These are phyloP conservation scores for Ormyrus labotus DNA, from an alignment of 2,888 invertebrate species.

Conservation along the genomic window DNA sequence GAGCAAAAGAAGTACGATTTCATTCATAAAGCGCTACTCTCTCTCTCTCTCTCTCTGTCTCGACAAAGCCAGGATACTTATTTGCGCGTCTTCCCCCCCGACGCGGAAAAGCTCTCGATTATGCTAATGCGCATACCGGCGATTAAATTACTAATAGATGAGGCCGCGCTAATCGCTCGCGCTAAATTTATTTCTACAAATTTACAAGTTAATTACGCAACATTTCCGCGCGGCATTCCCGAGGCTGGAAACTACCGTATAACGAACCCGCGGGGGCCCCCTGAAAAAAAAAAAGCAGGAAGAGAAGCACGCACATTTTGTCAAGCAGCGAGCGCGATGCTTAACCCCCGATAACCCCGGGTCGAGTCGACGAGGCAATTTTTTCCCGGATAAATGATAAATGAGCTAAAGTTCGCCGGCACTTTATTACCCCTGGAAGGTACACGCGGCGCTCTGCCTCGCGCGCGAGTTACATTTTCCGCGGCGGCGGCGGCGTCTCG, in stretches of 20 bases:
- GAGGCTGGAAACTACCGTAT: no score
- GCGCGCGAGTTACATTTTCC: constrained; percentile 27
- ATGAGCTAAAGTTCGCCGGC: constrained; percentile 35
- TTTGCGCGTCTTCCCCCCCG: not conserved
- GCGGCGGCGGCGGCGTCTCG: no score
- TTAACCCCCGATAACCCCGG: constrained; percentile 19
- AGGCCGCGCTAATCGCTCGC: not conserved
- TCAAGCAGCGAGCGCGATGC: constrained; percentile 5
- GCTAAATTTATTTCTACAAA: not conserved
- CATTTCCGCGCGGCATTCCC: not conserved
- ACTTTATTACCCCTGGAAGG: constrained; percentile 26
- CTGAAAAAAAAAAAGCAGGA: not conserved
- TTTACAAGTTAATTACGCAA: constrained; percentile 25
- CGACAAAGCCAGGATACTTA: not conserved
- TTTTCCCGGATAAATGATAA: constrained; percentile 47
- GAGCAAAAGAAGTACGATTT: not conserved
- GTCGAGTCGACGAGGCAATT: constrained; percentile 1
- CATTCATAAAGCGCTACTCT: not conserved
- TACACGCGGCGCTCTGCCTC: not conserved
- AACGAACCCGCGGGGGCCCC: no score
- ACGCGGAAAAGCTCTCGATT: no score
- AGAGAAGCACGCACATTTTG: constrained; percentile 23
- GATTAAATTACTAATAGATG: constrained; percentile 33
- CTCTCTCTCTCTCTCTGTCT: constrained; percentile 11
- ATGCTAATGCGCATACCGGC: not conserved